Evolutionary conservation across 2,888 invertebrate genomes (phyloP).

Genomic region (Lasioglossum lativentre): DNA sequence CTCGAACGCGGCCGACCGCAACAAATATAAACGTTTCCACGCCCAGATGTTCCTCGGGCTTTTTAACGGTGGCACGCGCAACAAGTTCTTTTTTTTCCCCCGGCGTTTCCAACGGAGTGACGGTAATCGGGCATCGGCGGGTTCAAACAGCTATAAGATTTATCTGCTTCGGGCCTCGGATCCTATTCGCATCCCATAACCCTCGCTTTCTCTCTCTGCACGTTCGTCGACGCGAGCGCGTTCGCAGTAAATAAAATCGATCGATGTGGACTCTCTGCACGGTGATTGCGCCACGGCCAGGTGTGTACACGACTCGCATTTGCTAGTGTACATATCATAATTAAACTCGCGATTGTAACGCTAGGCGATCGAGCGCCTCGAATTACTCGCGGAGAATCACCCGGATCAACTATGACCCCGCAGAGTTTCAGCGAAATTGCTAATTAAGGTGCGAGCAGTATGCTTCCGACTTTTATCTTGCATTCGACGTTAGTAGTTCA

Average conservation of each 20-base stretch:
- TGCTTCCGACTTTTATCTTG: not conserved
- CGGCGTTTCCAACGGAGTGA: conserved; percentile 34
- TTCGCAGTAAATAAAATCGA: conserved; percentile 67
- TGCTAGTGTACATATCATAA: conserved; percentile 70
- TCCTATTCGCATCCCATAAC: conserved; percentile 20
- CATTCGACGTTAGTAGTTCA: not conserved
- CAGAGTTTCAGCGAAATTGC: conserved; percentile 34
- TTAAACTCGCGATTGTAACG: conserved; percentile 68
- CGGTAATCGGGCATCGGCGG: conserved; percentile 46
- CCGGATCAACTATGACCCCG: conserved; percentile 13
- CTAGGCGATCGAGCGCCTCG: conserved; percentile 43
- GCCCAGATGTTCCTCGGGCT: conserved; percentile 27
- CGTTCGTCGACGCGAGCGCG: conserved; percentile 1
- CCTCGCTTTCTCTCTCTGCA: not conserved
- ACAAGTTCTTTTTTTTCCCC: conserved; percentile 59
- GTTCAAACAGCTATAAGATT: conserved; percentile 63
- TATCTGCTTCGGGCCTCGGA: conserved; percentile 44
- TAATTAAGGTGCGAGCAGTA: not conserved
- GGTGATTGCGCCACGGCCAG: conserved; percentile 58
- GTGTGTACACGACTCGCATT: conserved; percentile 40
- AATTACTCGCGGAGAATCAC: conserved; percentile 48
- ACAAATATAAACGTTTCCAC: conserved; percentile 49
- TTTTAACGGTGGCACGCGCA: conserved; percentile 43
- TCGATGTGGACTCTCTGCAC: conserved; percentile 45
- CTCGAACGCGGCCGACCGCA: not conserved